Percentiles rank a stretch among this genome's conserved stretches.
These are phyloP conservation scores for Cheilosia vernalis DNA, from an alignment of 2,888 invertebrate species.

Conservation along the genomic window DNA sequence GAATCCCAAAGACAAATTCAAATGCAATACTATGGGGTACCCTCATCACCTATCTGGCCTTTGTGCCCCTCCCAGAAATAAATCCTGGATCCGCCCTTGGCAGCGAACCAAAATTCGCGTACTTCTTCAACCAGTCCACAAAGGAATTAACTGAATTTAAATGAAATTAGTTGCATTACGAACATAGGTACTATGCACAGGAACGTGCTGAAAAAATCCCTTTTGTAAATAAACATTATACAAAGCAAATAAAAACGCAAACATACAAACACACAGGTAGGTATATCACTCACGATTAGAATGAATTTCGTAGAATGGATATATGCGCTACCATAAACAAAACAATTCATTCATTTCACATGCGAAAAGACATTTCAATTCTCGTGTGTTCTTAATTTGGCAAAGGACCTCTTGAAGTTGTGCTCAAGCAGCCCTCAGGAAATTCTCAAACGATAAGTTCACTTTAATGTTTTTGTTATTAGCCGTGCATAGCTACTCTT, in stretches of 20 bases:
- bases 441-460: slow-evolving; percentile 5
- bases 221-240: not conserved
- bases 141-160: not conserved
- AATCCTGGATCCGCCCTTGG: too few species aligned
- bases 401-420: slow-evolving; percentile 34
- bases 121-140: not conserved
- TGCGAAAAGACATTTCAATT: slow-evolving; percentile 5
- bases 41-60: too few species aligned
- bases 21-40: too few species aligned
- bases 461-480: not conserved
- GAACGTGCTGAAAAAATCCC: not conserved
- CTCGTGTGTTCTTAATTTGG: slow-evolving; percentile 36
- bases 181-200: not conserved
- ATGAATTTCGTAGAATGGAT: slow-evolving; percentile 8
- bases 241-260: not conserved
- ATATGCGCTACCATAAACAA: not conserved
- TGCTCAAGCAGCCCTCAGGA: slow-evolving; percentile 10
- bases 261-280: not conserved
- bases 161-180: not conserved
- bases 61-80: too few species aligned
- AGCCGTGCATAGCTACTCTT: not conserved
- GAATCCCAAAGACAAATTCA: too few species aligned
- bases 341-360: slow-evolving; percentile 4
- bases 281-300: not conserved
- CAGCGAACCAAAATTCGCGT: not conserved